Evolutionary conservation across 2,888 invertebrate genomes (phyloP), one percentile per base, ranked within the genome.

Genomic region (Chromoteleia sp.): DNA sequence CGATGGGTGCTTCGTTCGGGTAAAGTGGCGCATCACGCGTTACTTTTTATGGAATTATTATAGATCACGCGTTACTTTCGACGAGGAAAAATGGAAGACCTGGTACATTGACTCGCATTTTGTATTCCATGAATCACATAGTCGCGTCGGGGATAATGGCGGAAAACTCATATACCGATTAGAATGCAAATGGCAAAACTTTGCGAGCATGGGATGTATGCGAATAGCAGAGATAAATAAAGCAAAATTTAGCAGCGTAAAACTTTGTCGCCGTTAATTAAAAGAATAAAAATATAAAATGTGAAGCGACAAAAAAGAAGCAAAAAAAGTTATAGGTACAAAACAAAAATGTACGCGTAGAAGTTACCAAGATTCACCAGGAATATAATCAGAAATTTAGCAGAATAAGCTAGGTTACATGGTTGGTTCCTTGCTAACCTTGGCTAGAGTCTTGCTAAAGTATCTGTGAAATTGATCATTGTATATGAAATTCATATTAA

Each of bases 51-150:
- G 50, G 14, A 33, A 12, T 67, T 63, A 56, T 65, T 76, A 45
- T 61, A 68, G 61, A 68, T 76, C 52, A 61, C 59, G 48, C 56
- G 39, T 77, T 63, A 61, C 48, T 70, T 77, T 63, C 30, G 33
- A 77, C 12, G 50, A 63, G 56, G 30, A 63, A 74, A 77, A 70
- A 56, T 67, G 70, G 56, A 21, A 59, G 33, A 30, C 50, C 15
- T 25, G 36, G 36, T 41, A 43, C 67, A 59, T 59, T 59, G 52
- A 41, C 14, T 67, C 59, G 70, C 63, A 70, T 70, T 77, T 77
- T 77, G 70, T 70, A 77, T 77, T 77, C 77, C 63, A 77, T 77
- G 70, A 77, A 77, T 76, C 68, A 76, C 68, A 61, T 61, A 76
- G 76, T 76, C 61, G 61, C 39, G 61, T 52, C 76, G 45, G 45